phyloP scores from a whole-genome alignment of 2,888 invertebrate genomes.

The Cephonodes hylas region DNA sequence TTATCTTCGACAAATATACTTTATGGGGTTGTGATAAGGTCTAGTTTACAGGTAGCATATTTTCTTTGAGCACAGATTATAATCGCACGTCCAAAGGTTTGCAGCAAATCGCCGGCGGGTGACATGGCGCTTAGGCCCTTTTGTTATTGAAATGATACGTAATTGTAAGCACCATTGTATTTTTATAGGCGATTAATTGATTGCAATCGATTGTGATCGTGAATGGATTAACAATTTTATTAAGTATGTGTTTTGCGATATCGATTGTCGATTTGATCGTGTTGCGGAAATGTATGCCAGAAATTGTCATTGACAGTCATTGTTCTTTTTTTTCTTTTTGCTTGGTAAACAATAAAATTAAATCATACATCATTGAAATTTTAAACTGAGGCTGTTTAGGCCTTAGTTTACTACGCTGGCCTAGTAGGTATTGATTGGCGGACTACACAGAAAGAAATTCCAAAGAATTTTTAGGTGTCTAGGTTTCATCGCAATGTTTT shows the following conservation, averaged over 20 bases:
- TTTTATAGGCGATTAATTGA: background rate
- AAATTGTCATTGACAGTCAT: too few relatives aligned
- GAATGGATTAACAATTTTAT: background rate
- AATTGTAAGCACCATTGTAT: constrained; percentile 6
- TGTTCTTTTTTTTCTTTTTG: too few relatives aligned
- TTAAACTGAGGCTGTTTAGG: too few relatives aligned
- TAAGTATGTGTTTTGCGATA: background rate
- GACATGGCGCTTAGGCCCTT: background rate
- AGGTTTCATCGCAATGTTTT: too few relatives aligned
- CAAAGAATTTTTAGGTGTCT: too few relatives aligned
- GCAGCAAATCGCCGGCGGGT: background rate
- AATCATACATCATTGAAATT: too few relatives aligned
- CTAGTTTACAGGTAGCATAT: background rate
- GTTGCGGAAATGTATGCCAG: too few relatives aligned
- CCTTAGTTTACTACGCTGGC: too few relatives aligned
- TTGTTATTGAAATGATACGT: background rate
- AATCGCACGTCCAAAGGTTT: background rate
- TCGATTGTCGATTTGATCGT: too few relatives aligned
- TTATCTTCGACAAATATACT: background rate
- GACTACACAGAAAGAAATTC: too few relatives aligned
- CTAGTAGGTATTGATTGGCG: too few relatives aligned
- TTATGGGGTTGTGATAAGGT: background rate
- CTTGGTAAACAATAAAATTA: too few relatives aligned
- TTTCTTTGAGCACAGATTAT: background rate
- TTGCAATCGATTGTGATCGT: background rate